phyloP scores from a whole-genome alignment of 2,888 invertebrate genomes.

The Nemurella pictetii region DNA sequence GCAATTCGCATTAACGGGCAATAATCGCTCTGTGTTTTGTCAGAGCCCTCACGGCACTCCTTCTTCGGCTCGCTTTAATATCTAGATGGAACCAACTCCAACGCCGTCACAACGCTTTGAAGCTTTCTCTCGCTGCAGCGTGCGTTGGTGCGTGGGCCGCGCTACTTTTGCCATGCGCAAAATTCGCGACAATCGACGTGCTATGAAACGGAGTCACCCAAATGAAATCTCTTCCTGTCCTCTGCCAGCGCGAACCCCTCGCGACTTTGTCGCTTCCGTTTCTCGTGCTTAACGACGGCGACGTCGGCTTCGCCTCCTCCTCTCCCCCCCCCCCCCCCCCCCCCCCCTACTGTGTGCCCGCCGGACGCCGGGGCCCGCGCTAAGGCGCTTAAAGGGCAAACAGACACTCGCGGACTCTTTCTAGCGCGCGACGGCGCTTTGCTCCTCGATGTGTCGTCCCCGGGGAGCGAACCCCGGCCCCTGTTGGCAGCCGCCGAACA shows the following conservation, averaged over 20 bases:
- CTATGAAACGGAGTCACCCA: not conserved
- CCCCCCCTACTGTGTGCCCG: constrained; percentile 35
- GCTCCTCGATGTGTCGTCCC: not conserved
- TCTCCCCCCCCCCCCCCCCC: not conserved
- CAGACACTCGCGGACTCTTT: constrained; percentile 3
- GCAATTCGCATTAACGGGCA: not conserved
- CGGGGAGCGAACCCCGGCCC: not conserved
- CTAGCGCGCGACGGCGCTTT: not conserved
- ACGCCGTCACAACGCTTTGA: not conserved
- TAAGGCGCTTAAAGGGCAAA: constrained; percentile 39
- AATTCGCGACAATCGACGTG: not conserved
- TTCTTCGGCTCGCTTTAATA: too few relatives aligned
- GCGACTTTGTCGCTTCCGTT: not conserved
- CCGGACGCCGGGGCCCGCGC: not conserved
- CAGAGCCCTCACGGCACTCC: too few relatives aligned
- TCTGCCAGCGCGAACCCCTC: not conserved
- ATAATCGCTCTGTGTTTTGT: too few relatives aligned
- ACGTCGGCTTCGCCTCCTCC: not conserved
- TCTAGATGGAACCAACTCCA: too few relatives aligned
- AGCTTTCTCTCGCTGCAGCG: too few relatives aligned
- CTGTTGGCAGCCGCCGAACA: not conserved
- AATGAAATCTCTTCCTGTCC: not conserved
- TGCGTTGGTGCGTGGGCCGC: too few relatives aligned
- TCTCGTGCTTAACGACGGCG: not conserved
- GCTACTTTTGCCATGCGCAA: not conserved